A percentile compares a stretch with the other conserved stretches of the same genome.
phyloP scores from a whole-genome alignment of 1,140 invertebrate species.

The Hesperophylax magnus region DNA sequence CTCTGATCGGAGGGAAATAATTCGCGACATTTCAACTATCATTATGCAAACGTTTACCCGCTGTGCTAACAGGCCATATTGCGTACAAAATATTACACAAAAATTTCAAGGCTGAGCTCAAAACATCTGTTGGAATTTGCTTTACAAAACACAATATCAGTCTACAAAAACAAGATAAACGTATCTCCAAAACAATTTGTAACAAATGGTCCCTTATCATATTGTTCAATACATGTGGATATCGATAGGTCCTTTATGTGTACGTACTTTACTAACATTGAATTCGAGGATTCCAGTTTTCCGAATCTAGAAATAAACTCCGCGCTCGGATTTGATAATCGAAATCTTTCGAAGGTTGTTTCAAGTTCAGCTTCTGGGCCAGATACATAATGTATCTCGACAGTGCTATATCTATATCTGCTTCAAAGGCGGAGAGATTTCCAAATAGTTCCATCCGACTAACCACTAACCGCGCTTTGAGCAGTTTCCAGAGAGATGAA shows the following conservation, averaged over 20 bases:
- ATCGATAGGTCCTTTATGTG: too few species aligned
- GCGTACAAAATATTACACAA: background rate
- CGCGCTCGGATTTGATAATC: background rate
- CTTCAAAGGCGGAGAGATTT: background rate
- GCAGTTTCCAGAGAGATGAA: background rate
- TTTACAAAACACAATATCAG: background rate
- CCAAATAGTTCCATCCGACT: background rate
- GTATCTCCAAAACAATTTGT: background rate
- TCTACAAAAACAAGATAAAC: background rate
- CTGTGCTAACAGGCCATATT: background rate
- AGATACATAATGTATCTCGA: background rate
- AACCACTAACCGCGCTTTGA: background rate
- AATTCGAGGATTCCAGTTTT: background rate
- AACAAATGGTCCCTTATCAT: background rate
- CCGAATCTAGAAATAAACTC: conserved; percentile 7
- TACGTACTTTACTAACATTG: background rate
- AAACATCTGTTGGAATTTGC: conserved; percentile 21
- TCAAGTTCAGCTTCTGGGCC: background rate
- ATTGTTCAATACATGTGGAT: too few species aligned
- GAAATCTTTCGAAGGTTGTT: too few species aligned
- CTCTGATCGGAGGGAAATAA: too few species aligned
- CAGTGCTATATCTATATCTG: background rate
- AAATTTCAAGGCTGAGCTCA: background rate
- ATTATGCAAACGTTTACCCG: background rate
- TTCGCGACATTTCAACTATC: background rate